These are phyloP conservation scores for Vanessa tameamea DNA, from an alignment of 1,140 invertebrate species.

Conservation along the genomic window DNA sequence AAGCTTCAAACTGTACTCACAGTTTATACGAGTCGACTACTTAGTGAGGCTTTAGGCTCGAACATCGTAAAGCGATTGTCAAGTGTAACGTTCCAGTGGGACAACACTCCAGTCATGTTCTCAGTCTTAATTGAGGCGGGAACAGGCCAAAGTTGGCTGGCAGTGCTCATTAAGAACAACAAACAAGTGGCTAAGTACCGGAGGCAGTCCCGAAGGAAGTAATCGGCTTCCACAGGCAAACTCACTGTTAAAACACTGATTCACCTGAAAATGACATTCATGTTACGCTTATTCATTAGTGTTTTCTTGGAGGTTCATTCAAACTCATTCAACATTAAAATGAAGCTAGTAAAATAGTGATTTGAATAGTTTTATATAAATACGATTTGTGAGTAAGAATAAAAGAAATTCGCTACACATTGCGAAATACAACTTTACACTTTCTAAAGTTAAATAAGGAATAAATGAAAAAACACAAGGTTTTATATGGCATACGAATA, in stretches of 20 bases:
- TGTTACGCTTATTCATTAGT: constrained; percentile 33
- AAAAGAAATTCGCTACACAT: no score
- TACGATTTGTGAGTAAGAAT: not conserved
- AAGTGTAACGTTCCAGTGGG: constrained; percentile 37
- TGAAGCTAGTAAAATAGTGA: not conserved
- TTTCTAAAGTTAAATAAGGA: no score
- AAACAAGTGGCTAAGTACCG: constrained; percentile 76
- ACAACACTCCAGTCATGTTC: constrained; percentile 63
- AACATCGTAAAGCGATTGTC: constrained; percentile 41
- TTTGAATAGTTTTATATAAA: not conserved
- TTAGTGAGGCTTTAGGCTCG: constrained; percentile 39
- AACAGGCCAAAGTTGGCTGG: constrained; percentile 72
- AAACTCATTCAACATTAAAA: not conserved
- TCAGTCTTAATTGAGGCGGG: constrained; percentile 75
- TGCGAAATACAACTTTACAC: no score
- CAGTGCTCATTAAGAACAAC: constrained; percentile 77
- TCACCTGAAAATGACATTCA: constrained; percentile 43
- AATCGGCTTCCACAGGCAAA: constrained; percentile 59
- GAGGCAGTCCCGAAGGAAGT: constrained; percentile 53
- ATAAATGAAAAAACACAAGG: no score
- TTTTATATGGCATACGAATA: no score
- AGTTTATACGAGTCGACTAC: constrained; percentile 33
- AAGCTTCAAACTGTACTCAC: constrained; percentile 24
- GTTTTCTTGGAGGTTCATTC: not conserved
- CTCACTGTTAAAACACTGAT: constrained; percentile 44